A percentile compares a stretch with the other conserved stretches of the same genome.
phyloP scores from a whole-genome alignment of 2,797 vertebrate species.

The Muscicapa comitata region DNA sequence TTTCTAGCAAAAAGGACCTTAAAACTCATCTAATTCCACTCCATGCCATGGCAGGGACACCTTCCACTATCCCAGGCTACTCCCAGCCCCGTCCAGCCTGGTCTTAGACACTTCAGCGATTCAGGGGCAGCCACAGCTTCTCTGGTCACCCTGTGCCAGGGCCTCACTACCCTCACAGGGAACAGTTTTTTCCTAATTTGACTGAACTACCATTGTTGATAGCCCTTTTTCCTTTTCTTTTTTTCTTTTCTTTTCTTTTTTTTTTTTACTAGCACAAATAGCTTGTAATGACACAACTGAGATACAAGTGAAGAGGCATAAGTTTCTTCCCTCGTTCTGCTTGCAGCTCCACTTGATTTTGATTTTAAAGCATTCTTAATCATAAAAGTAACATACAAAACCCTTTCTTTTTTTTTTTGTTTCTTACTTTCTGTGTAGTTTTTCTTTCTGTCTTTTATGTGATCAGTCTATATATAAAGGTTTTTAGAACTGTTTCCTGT shows the following conservation, averaged over 20 bases:
- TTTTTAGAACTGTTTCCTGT: background rate
- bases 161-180: no score
- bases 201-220: no score
- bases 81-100: background rate
- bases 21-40: background rate
- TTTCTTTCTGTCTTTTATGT: background rate
- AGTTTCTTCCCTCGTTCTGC: background rate
- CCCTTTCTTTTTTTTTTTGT: fast-evolving
- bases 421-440: background rate
- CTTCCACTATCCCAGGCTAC: fast-evolving
- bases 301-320: background rate
- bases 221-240: background rate
- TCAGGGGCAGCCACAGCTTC: background rate
- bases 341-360: background rate
- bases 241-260: no score
- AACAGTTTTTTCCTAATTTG: background rate
- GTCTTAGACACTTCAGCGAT: background rate
- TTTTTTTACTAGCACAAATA: background rate
- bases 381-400: background rate
- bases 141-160: background rate
- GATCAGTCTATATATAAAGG: background rate
- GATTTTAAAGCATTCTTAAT: background rate
- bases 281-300: background rate
- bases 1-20: background rate
- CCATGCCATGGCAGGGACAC: no score